Evolutionary conservation across 2,797 vertebrate genomes (phyloP), one percentile per base, ranked within the genome.

Genomic region (Pseudomugil tenellus): DNA sequence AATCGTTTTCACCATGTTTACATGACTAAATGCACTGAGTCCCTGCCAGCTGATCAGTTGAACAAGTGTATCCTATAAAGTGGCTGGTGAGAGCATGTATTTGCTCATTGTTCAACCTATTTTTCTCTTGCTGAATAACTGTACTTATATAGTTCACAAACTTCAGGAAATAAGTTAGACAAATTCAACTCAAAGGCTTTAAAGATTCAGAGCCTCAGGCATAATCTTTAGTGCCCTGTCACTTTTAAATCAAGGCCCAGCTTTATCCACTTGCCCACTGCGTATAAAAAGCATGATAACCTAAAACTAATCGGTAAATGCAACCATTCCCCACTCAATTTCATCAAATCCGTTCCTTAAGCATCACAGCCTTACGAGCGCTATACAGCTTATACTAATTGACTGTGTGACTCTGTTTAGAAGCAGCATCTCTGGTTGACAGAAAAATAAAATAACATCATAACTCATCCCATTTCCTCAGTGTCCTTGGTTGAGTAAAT

Each of bases 341-440:
- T 63, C 32, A 87, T 89, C 80, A 76, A 73, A 85, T 86, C 66
- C 81, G 75, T 69, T 54, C 70, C 79, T 80, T 80, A 81, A 88
- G 79, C 64, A 63, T 80, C 53, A 54, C 68, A 34, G 73, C 63
- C 65, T 54, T 37, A 64, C 7, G 53, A 62, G 34, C 55, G 76
- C 81, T 64, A 55, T 29, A 29, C 58, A 73, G 80, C 85, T 87
- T 86, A 89, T 69, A 75, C 76, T 86, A 86, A 90, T 88, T 83
- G 88, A 87, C 76, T 79, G 52, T 28, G 35, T 69, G 62, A 68
- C 61, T 81, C 60, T 75, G 76, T 53, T 71, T 86, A 63, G 49
- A 67, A 43, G 66, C 54, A 61, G 66, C 58, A 72, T 80, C 83
- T 68, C 74, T 31, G 46, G 21, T 55, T 75, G 67, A 81, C 76